Conservation (phyloP, 2,888 invertebrate genomes). For the Drosophila hamatofila region DNA sequence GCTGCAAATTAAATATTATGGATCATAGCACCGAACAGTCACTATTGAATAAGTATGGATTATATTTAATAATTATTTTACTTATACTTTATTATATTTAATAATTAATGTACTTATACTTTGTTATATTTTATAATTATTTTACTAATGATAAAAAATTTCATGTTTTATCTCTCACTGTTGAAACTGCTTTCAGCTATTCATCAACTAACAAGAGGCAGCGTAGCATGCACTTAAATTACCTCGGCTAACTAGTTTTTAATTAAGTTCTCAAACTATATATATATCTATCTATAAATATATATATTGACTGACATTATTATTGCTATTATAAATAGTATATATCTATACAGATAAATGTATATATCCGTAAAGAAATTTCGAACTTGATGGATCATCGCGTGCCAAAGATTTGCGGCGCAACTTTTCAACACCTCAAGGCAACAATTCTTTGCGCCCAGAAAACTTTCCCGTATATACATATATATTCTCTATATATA, state of each 20-base stretch:
- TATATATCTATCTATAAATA: background rate
- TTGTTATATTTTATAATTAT: too few species aligned
- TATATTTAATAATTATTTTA: background rate
- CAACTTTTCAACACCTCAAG: conserved; percentile 44
- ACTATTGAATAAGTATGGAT: background rate
- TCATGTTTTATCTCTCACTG: too few species aligned
- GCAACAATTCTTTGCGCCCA: conserved; percentile 29
- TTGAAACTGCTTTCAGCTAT: too few species aligned
- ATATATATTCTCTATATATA: background rate
- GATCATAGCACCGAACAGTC: too few species aligned
- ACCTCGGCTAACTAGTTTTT: background rate
- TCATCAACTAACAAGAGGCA: too few species aligned
- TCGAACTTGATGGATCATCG: conserved; percentile 35
- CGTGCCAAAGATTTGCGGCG: conserved; percentile 36
- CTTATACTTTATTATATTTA: too few species aligned
- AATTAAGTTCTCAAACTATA: background rate
- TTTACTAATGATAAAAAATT: too few species aligned
- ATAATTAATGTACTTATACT: too few species aligned
- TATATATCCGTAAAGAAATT: background rate
- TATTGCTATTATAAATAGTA: background rate
- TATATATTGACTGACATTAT: conserved; percentile 1
- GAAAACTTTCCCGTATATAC: too few species aligned
- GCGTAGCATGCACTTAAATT: too few species aligned
- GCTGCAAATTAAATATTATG: background rate
- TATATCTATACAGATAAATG: background rate